Evolutionary conservation across 2,113 vertebrate species (phyloP).

Genomic region (Micromys minutus): DNA sequence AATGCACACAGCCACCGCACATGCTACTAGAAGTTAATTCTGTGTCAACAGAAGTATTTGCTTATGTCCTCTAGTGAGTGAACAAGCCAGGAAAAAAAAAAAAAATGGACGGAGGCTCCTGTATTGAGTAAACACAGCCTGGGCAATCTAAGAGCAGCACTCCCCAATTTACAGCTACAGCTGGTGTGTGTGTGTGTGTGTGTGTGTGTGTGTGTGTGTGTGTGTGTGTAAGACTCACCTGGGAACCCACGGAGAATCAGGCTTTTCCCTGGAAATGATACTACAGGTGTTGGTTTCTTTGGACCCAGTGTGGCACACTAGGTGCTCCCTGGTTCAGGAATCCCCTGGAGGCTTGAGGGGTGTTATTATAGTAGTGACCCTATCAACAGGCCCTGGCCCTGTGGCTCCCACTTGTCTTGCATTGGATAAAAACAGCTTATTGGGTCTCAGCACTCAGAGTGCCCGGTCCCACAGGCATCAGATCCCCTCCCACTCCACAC

Average conservation of each 20-base stretch:
- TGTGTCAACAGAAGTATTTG: background rate
- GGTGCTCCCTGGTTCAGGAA: background rate
- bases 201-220: background rate
- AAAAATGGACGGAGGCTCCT: background rate
- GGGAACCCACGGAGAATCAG: background rate
- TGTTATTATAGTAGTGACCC: background rate
- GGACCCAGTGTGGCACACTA: no score
- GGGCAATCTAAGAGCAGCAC: background rate
- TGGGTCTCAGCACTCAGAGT: background rate
- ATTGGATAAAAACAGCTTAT: no score
- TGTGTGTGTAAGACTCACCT: background rate
- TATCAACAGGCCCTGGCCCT: background rate
- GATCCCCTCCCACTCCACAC: background rate
- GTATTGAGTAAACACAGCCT: background rate
- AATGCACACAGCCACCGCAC: background rate
- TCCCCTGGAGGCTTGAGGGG: background rate
- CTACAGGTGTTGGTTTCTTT: background rate
- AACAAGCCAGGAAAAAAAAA: background rate
- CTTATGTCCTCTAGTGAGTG: background rate
- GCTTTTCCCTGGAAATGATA: background rate
- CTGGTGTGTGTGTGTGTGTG: no score
- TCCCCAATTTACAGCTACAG: background rate
- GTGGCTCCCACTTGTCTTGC: background rate
- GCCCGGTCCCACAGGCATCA: background rate
- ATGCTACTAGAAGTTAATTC: slow-evolving; percentile 14